A percentile compares a stretch with the other conserved stretches of the same genome.
phyloP scores from a whole-genome alignment of 2,113 vertebrate species.

The Spea multiplicata region DNA sequence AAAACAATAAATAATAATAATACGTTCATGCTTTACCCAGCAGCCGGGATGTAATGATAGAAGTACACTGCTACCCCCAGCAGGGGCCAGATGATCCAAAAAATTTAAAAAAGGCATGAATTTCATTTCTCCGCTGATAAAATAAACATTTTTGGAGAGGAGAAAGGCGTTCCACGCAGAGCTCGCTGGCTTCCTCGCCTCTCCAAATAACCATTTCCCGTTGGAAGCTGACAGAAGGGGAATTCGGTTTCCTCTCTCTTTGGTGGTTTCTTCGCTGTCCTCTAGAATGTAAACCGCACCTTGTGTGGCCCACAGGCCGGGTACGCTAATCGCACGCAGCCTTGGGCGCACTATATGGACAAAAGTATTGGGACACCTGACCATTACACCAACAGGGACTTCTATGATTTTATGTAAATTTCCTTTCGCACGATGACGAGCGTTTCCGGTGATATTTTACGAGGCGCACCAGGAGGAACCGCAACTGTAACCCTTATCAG shows the following conservation, averaged over 20 bases:
- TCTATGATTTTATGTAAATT: no score
- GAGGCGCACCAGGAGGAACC: no score
- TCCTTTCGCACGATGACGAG: no score
- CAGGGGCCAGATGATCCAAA: neutral
- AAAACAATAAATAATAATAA: no score
- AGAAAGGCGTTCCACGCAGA: slow-evolving; percentile 2
- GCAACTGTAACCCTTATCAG: no score
- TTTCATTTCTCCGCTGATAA: neutral
- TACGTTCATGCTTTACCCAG: no score
- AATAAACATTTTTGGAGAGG: slow-evolving; percentile 10
- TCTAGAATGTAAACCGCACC: neutral
- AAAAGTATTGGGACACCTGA: no score
- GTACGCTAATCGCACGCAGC: neutral
- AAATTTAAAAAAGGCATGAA: neutral
- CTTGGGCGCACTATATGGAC: no score
- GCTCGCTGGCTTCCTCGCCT: slow-evolving; percentile 1
- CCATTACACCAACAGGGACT: no score
- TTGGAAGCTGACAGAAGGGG: neutral
- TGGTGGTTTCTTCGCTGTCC: neutral
- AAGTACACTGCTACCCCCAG: neutral
- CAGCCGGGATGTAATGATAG: neutral
- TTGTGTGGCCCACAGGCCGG: neutral
- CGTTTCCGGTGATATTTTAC: no score
- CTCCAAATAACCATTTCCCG: slow-evolving; percentile 6
- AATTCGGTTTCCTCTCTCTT: neutral